Evolutionary conservation across 2,888 invertebrate species (phyloP), one percentile per base, ranked within the genome.

Genomic region (Parnassius smintheus): DNA sequence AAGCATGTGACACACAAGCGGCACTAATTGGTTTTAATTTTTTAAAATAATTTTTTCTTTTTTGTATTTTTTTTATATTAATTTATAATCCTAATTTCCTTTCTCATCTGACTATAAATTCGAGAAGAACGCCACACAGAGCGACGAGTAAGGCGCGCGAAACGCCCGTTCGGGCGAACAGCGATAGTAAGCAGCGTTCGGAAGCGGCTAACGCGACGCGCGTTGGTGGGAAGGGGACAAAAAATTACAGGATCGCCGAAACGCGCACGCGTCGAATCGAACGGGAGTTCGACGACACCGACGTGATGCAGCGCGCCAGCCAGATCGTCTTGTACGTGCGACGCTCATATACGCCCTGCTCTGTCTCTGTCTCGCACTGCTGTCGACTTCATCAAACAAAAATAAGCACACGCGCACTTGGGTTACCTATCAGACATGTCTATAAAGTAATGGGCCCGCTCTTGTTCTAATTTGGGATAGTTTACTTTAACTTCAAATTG

Each of bases 311-410:
- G 91, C 94, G 95, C 86, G 96, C 96, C 86, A 96, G 95, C 93
- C 96, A 96, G 90, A 96, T 96, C 87, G 96, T 96, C 87, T 96
- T 96, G 96, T 96, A 96, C 93, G 96, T 86, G 77, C 75, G 72
- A 25, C 56, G 56, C 49, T 57, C 56, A 49, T 57, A 50, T 56
- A 56, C 65, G 60, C 63, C 61, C 61, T 74, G 70, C 74, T 74
- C 75, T 75, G 65, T 76, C 72, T 80, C 78, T 78, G 68, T 77
- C 76, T 74, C 74, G 76, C 80, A 76, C 80, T 72, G 61, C 68
- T 49, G 49, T 49, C 35, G 35, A 35, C 70, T 70, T 84, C 84
- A 78, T 86, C 86, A 83, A 86, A 86, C 88, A 86, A 86, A 78
- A 62, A 49, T 49, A 49, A n/a, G 49, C 49, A 49, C 49, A n/a